phyloP scores from a whole-genome alignment of 2,888 invertebrate genomes.

The Papilio elwesi region DNA sequence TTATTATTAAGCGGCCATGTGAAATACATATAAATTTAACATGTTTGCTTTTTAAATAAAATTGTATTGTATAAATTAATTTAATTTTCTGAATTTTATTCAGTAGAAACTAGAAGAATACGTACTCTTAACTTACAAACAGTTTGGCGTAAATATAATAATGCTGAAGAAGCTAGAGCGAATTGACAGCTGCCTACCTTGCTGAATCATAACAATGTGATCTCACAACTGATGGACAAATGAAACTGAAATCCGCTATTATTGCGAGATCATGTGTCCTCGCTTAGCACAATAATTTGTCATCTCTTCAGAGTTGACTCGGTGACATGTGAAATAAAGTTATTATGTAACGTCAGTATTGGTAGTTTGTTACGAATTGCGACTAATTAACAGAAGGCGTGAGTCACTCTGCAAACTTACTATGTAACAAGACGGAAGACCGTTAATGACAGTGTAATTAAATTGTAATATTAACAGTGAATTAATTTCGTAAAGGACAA shows the following conservation, averaged over 20 bases:
- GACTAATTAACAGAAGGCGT: slow-evolving; percentile 33
- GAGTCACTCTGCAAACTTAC: slow-evolving; percentile 17
- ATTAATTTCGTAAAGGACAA: slow-evolving; percentile 28
- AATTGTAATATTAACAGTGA: slow-evolving; percentile 27
- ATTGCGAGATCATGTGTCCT: slow-evolving; percentile 24
- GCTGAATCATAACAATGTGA: slow-evolving; percentile 14
- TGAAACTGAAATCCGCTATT: slow-evolving; percentile 21
- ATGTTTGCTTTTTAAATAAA: no score
- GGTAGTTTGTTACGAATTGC: slow-evolving; percentile 28
- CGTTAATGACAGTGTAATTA: slow-evolving; percentile 30
- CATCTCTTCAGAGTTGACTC: slow-evolving; percentile 34
- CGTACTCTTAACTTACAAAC: not conserved
- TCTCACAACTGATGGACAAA: slow-evolving; percentile 12
- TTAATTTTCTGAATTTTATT: not conserved
- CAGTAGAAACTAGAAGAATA: not conserved
- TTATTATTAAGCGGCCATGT: no score
- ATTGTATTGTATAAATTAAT: no score
- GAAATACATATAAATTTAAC: no score
- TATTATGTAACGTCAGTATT: slow-evolving; percentile 32
- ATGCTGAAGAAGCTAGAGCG: not conserved
- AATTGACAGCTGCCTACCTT: not conserved
- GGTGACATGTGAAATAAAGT: slow-evolving; percentile 37
- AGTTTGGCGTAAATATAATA: not conserved
- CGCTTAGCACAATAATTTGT: slow-evolving; percentile 40
- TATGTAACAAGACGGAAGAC: slow-evolving; percentile 29